These are phyloP conservation scores for Osmerus eperlanus DNA, from an alignment of 2,113 vertebrate species.

Conservation along the genomic window DNA sequence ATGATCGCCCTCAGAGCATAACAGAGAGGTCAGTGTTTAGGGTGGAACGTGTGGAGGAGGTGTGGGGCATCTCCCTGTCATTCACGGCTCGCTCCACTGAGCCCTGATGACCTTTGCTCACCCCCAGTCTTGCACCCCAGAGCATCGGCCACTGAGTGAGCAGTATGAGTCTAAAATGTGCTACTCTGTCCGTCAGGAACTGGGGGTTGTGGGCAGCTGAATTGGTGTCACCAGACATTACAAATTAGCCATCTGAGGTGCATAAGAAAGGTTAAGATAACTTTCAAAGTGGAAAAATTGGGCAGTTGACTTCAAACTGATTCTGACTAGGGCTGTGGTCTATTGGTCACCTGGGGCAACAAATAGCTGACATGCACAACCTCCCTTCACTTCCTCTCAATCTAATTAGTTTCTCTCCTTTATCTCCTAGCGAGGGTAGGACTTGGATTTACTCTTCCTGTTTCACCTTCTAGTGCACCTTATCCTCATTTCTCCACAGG, in stretches of 20 bases:
- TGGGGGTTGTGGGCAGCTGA: conserved; percentile 2
- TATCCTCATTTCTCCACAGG: background rate
- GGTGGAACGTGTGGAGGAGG: conserved; percentile 64
- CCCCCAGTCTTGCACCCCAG: conserved; percentile 21
- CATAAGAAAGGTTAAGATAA: conserved; percentile 63
- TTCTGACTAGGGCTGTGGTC: conserved; percentile 55
- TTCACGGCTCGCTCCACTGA: conserved; percentile 61
- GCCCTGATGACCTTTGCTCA: conserved; percentile 56
- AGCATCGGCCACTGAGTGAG: background rate
- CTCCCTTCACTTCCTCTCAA: conserved; percentile 17
- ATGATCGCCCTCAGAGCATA: conserved; percentile 60
- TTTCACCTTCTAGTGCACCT: no score
- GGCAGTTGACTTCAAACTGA: conserved; percentile 56
- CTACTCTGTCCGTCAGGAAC: conserved; percentile 23
- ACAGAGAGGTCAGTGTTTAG: conserved; percentile 70
- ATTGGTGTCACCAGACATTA: conserved; percentile 32
- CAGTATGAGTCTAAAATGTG: conserved; percentile 25
- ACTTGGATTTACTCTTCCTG: no score
- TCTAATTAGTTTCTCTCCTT: no score
- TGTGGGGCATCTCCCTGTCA: conserved; percentile 71
- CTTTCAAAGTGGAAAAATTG: conserved; percentile 55
- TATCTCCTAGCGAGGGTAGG: no score
- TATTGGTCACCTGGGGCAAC: conserved; percentile 43
- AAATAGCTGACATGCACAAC: conserved; percentile 31
- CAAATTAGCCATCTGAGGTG: conserved; percentile 47